Evolutionary conservation across 2,113 vertebrate genomes (phyloP).

Genomic region (Istiophorus platypterus): DNA sequence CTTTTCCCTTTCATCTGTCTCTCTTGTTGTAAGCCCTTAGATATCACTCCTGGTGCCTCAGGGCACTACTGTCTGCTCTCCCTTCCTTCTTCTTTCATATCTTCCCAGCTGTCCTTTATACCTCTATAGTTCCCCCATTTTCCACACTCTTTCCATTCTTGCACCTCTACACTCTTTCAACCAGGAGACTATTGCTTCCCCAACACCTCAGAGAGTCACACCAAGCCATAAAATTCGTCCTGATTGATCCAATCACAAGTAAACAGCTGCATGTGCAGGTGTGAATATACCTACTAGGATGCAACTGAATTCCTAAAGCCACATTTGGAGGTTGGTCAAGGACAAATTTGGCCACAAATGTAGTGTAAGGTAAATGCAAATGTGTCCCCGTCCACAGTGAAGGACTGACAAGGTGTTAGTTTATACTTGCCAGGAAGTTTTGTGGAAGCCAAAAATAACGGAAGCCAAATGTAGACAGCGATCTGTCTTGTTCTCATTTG

Average conservation of each 20-base stretch:
- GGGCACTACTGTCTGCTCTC: constrained; percentile 42
- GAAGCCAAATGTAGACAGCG: background rate
- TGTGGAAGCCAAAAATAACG: background rate
- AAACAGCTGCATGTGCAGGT: constrained; percentile 41
- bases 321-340: constrained; percentile 25
- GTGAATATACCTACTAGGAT: constrained; percentile 32
- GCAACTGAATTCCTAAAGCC: constrained; percentile 19
- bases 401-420: background rate
- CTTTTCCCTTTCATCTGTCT: constrained; percentile 17
- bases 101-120: constrained; percentile 62
- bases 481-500: constrained; percentile 4
- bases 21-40: background rate
- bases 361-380: constrained; percentile 18
- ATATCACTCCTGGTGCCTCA: constrained; percentile 26
- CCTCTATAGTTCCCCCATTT: constrained; percentile 38
- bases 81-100: constrained; percentile 28
- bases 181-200: constrained; percentile 51
- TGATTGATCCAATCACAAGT: constrained; percentile 24
- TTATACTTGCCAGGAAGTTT: background rate
- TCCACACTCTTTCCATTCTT: constrained; percentile 22
- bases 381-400: background rate
- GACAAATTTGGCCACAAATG: constrained; percentile 13
- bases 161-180: constrained; percentile 49
- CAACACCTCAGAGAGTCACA: constrained; percentile 55
- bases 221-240: constrained; percentile 26